These are phyloP conservation scores for Pyrocephalus nanus DNA, from an alignment of 2,797 vertebrate genomes.

Conservation along the genomic window DNA sequence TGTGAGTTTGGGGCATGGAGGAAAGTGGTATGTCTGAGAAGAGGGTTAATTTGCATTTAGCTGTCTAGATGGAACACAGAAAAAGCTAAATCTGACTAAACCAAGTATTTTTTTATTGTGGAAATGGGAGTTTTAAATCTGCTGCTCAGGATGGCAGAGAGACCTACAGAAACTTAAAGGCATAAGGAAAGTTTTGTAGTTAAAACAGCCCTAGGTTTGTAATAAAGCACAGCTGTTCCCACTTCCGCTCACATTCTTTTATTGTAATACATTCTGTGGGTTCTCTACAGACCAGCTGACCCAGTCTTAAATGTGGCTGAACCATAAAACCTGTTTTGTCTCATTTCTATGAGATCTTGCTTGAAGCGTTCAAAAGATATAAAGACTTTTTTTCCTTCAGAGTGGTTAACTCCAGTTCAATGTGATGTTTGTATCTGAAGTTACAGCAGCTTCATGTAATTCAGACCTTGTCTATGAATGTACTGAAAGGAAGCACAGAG, in stretches of 20 bases:
- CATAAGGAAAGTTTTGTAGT: conserved; percentile 51
- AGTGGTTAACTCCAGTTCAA: background rate
- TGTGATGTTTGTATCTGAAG: background rate
- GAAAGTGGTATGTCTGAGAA: background rate
- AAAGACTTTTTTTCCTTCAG: background rate
- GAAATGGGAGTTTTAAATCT: background rate
- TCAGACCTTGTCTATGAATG: background rate
- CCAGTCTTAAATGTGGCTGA: conserved; percentile 51
- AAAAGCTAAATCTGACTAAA: background rate
- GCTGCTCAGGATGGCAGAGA: background rate
- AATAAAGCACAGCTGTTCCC: conserved; percentile 34
- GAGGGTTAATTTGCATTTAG: background rate
- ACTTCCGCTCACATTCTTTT: conserved; percentile 13
- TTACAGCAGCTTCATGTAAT: background rate
- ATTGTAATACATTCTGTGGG: background rate
- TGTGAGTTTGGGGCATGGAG: background rate
- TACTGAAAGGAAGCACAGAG: background rate
- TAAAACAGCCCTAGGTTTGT: conserved; percentile 29
- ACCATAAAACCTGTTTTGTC: conserved; percentile 58
- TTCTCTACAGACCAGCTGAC: conserved; percentile 53
- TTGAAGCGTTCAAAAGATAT: conserved; percentile 19
- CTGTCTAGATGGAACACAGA: background rate
- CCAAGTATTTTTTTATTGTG: background rate
- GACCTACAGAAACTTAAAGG: background rate
- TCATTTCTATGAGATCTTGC: conserved; percentile 17